These are phyloP conservation scores for Melitaea athalia DNA, from an alignment of 2,888 invertebrate genomes.

Conservation along the genomic window DNA sequence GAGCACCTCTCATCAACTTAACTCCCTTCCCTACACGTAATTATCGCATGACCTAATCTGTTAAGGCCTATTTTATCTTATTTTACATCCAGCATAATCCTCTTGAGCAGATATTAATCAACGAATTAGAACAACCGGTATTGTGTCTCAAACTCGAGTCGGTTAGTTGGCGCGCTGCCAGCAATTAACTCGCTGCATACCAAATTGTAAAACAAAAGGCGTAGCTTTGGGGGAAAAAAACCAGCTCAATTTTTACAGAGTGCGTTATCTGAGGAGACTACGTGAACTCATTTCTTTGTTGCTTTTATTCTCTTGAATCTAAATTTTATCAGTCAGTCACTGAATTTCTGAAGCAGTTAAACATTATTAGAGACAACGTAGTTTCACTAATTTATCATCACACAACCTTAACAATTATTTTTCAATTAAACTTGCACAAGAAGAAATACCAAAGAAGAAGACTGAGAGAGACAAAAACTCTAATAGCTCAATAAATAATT, in stretches of 20 bases:
- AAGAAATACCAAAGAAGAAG: no score
- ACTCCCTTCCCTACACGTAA: not conserved
- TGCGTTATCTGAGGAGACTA: slow-evolving; percentile 17
- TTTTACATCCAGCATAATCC: not conserved
- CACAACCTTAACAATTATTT: no score
- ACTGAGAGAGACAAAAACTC: no score
- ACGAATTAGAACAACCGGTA: slow-evolving; percentile 6
- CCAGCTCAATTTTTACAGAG: slow-evolving; percentile 32
- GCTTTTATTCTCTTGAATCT: not conserved
- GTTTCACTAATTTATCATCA: not conserved
- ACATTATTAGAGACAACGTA: not conserved
- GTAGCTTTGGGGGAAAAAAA: slow-evolving; percentile 38
- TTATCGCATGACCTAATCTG: not conserved
- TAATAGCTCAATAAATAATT: no score
- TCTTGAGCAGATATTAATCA: slow-evolving; percentile 5
- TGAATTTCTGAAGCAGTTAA: not conserved
- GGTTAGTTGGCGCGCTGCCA: slow-evolving; percentile 22
- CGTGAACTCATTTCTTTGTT: slow-evolving; percentile 19
- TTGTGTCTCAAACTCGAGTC: slow-evolving; percentile 6
- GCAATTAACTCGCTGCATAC: slow-evolving; percentile 47
- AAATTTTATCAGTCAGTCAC: not conserved
- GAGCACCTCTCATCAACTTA: no score
- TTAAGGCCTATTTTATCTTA: not conserved
- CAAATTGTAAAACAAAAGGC: slow-evolving; percentile 50
- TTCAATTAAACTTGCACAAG: no score